Evolutionary conservation across 2,888 invertebrate species (phyloP), one percentile per base, ranked within the genome.

Genomic region (Ichneumoninae sp.): DNA sequence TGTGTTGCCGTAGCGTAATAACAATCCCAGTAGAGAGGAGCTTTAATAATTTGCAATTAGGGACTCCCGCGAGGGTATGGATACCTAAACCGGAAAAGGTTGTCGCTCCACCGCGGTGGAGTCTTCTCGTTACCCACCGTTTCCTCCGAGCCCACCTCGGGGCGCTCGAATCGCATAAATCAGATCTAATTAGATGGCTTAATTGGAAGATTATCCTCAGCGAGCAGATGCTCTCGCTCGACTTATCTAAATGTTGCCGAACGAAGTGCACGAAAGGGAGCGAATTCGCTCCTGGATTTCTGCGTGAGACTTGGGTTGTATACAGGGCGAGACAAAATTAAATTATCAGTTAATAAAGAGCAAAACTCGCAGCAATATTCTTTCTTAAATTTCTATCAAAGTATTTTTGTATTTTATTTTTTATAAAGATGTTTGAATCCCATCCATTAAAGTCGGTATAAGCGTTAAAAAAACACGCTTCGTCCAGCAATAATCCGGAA

Each of bases 171-270:
- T 84, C 65, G 83, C 52, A 85, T 86, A 85, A 86, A 86, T 86
- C 86, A 82, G 83, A 65, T 76, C 77, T 83, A 86, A 86, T 86
- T 86, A 83, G 85, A 70, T 74, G 36, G 77, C 72, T 81, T 83
- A 85, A 83, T 86, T 83, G 83, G 82, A 71, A 83, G 86, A 85
- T 86, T 86, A 86, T 76, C 76, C 40, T 77, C 54, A 80, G 74
- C 57, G 65, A 69, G 78, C 83, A 80, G 83, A 70, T 83, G 82
- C 62, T 79, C 68, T 79, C 70, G 62, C 74, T 68, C 47, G 71
- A 82, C 74, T 86, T 81, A 81, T 80, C 78, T 72, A 40, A 83
- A 86, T 69, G 68, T 71, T 36, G 54, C 71, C 40, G 10, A 74
- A 80, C n/a, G 44, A 54, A 52, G 26, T 71, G 44, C 71, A 69